Evolutionary conservation across 2,888 invertebrate species (phyloP), one percentile per base, ranked within the genome.

Genomic region (Eugnorisma glareosa): DNA sequence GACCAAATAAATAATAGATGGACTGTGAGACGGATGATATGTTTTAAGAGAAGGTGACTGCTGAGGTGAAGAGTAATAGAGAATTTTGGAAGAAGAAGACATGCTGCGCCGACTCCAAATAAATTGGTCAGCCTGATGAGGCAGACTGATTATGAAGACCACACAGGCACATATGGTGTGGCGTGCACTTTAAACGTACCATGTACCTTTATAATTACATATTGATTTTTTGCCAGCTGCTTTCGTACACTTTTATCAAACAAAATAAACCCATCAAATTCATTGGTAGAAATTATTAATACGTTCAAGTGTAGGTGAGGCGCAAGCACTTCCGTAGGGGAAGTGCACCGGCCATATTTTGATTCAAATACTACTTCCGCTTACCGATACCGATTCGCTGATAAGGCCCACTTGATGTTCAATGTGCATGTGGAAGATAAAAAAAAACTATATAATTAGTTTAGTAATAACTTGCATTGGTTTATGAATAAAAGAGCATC

Each of bases 281-380:
- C 75, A 75, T 75, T 73, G 73, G 81, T 81, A 74, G 70, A 76
- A 81, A 85, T 86, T 83, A 87, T 89, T 89, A 86, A 86, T 83
- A 82, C 83, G 73, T 76, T 81, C 70, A 70, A 78, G 86, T 88
- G 90, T 92, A 92, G 93, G 92, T 86, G 92, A 85, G 91, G 82
- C 91, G 86, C 88, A 83, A 90, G 83, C 92, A 88, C 87, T 95
- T 96, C 96, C 96, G 95, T 90, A 89, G 93, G 94, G 96, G 96
- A 95, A 96, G 92, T 93, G 93, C 92, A 91, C 89, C 90, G 84
- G 81, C 95, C 94, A 94, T 95, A 93, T 94, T 94, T 89, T 89
- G 91, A 96, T 96, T 96, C 90, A 95, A 96, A 96, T 95, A 92
- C 88, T 90, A 86, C 91, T 94, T 96, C 96, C 96, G 94, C 76